A percentile compares a stretch with the other conserved stretches of the same genome.
These are phyloP conservation scores for Aplysia californica DNA, from an alignment of 1,140 invertebrate genomes.

Conservation along the genomic window DNA sequence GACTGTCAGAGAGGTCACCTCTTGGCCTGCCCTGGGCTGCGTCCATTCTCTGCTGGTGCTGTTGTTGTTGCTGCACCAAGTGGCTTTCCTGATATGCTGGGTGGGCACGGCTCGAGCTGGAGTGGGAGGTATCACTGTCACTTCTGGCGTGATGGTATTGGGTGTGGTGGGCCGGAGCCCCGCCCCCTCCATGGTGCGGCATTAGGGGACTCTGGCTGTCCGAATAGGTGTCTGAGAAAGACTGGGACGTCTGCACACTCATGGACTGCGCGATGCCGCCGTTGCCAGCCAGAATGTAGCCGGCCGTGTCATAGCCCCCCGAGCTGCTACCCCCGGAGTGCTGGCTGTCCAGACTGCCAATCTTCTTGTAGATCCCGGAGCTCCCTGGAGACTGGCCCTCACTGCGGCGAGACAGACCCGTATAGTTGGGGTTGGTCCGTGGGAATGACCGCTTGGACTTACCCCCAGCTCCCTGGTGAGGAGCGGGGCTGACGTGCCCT, in stretches of 20 bases:
- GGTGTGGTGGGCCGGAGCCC: slow-evolving; percentile 1
- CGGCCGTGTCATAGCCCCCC: slow-evolving; percentile 24
- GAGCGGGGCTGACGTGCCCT: slow-evolving; percentile 53
- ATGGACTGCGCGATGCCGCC: slow-evolving; percentile 10
- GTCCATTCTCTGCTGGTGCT: slow-evolving; percentile 2
- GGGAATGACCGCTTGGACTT: slow-evolving; percentile 65
- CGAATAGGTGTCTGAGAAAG: slow-evolving; percentile 39
- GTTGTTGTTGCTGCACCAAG: no score
- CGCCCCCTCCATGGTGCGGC: slow-evolving; percentile 9
- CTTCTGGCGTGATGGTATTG: slow-evolving; percentile 18
- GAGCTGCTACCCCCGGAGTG: slow-evolving; percentile 37
- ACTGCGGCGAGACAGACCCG: slow-evolving; percentile 48
- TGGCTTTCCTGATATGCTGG: neutral
- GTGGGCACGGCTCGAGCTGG: slow-evolving; percentile 23
- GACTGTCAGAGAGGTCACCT: slow-evolving; percentile 70
- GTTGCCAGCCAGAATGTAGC: slow-evolving; percentile 24
- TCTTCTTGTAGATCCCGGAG: slow-evolving; percentile 50
- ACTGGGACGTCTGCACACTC: slow-evolving; percentile 49
- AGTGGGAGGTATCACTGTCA: slow-evolving; percentile 65
- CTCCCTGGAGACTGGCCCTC: slow-evolving; percentile 28
- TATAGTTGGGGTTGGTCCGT: slow-evolving; percentile 65
- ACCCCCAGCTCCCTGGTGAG: slow-evolving; percentile 21
- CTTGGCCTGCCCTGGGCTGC: slow-evolving; percentile 29
- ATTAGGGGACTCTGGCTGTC: slow-evolving; percentile 14
- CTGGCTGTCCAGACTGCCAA: slow-evolving; percentile 42